These are phyloP conservation scores for Cyprinodon tularosa DNA, from an alignment of 2,113 vertebrate genomes.

Conservation along the genomic window DNA sequence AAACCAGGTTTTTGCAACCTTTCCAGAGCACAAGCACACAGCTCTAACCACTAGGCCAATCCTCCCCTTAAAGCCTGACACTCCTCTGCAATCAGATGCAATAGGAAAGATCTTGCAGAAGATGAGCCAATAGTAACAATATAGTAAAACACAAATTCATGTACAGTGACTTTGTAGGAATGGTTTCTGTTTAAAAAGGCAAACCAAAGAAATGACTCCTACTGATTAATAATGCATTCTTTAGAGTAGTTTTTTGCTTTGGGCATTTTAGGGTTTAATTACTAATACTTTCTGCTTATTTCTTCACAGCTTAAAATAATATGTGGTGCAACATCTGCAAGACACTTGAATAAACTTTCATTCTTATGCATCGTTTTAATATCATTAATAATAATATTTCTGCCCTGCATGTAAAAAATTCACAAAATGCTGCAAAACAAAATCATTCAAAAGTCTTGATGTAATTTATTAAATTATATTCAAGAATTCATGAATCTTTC, in stretches of 20 bases:
- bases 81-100: not conserved
- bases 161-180: not conserved
- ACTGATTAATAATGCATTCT: not conserved
- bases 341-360: too few relatives aligned
- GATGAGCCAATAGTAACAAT: not conserved
- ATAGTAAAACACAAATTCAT: not conserved
- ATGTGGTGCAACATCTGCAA: too few relatives aligned
- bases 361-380: too few relatives aligned
- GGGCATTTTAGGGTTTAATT: not conserved
- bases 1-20: too few relatives aligned
- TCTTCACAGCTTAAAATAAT: not conserved
- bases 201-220: not conserved
- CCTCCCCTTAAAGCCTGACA: too few relatives aligned
- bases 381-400: not conserved
- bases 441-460: not conserved
- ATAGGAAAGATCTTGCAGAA: not conserved
- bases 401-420: not conserved
- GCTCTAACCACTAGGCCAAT: too few relatives aligned
- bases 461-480: not conserved
- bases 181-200: not conserved
- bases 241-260: not conserved
- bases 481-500: not conserved
- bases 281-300: too few relatives aligned
- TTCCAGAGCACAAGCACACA: too few relatives aligned
- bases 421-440: not conserved